Base-by-base conservation (phyloP, 2,888 invertebrate species). In the Acanthopleura granulata region DNA sequence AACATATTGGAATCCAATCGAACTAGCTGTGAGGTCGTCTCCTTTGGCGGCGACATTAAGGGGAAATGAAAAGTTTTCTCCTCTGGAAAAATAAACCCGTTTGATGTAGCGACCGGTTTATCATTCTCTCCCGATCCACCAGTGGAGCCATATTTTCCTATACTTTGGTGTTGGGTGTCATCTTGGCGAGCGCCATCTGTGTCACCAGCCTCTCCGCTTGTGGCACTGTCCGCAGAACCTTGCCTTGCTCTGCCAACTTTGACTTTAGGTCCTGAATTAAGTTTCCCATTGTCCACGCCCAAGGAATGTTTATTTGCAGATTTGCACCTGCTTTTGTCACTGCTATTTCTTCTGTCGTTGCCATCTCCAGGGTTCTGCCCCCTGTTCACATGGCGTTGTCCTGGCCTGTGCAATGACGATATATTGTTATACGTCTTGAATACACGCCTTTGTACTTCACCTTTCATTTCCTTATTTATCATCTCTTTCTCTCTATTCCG, bases 21-120 rank as follows among this genome's bases (percentile, higher is more conserved):
- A 49, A 71, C 71, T n/a, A 71, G 9, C 71, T 71, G 71, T 49
- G 71, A 71, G 18, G 71, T 49, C 16, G 50, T 71, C 40, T 71
- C 71, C 29, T 66, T 66, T 49, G 40, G 71, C 49, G 1, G 50
- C 4, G 49, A 16, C 71, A 71, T 71, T 16, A 71, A 49, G 1
- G 71, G 71, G 49, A 71, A 71, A 4, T 27, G 66, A 27, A 66
- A 66, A 6, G 22, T 27, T 3, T 66, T 66, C 14, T 66, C 66
- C 66, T 66, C 66, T 6, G 66, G 66, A 25, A 66, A 66, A 22
- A 66, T 66, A 66, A 66, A 66, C 22, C 29, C 29, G 25, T 66
- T 66, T 16, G 66, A 27, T 25, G 6, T 66, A 25, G 27, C 25
- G 29, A 14, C 12, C 6, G 6, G 18, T 22, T 57, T 57, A n/a